Base-by-base conservation (phyloP, 2,113 vertebrate genomes). In the Siniperca knerii region DNA sequence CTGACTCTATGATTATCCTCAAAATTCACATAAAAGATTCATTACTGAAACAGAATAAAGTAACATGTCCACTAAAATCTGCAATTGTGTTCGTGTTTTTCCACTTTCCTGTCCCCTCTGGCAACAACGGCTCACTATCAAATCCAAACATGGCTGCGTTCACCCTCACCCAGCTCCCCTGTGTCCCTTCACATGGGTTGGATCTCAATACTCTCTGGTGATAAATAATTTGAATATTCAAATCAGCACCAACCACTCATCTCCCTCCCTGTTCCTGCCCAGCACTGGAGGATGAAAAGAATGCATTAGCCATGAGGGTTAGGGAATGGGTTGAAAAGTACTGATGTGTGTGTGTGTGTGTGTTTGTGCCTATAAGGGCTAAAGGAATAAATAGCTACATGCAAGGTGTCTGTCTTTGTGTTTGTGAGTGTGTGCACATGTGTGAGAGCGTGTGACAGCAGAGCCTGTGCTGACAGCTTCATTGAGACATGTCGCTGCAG, bases 191-290 rank as follows among this genome's bases (percentile, higher is more conserved):
- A 40, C 62, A 70, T 25, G 82, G 83, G 72, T 75, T 6, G 42
- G 72, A 84, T 87, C 89, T 86, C 84, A 78, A 83, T 76, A 66
- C 86, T 84, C 82, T 55, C 23, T 35, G 73, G 54, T 87, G 82
- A 91, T 93, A 92, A 91, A 93, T 94, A 88, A 94, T 94, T 92
- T 52, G 90, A 93, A 94, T 93, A 94, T 95, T 93, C 89, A 94
- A 94, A 94, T 94, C 86, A 89, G 89, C 44, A 0, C 61, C 75
- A 85, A 73, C 25, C 89, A 74, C 85, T 90, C 91, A 70, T 85
- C 88, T 87, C 89, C 78, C 88, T 82, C 84, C 85, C 85, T 81
- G 77, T 42, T 69, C 73, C 70, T 80, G 90, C 76, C 81, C 16
- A 3, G 50, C 69, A 54, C 86, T 37, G 75, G 54, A 74, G 89